A percentile compares a stretch with the other conserved stretches of the same genome.
These are phyloP conservation scores for Clarias magur DNA, from an alignment of 2,113 vertebrate genomes.

Conservation along the genomic window DNA sequence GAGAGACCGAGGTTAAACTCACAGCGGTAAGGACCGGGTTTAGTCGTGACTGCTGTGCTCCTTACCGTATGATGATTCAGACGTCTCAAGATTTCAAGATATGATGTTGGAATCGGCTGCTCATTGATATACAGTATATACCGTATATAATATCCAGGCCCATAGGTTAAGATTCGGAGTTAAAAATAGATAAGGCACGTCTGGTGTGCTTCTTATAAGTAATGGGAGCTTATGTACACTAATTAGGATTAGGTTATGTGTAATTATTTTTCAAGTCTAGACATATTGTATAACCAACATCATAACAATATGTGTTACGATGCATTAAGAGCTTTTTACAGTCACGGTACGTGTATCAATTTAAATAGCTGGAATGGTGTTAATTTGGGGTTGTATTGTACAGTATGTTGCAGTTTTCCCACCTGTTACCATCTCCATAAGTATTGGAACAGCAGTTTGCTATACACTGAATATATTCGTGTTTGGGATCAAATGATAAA, in stretches of 20 bases:
- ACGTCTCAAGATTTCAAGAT: not conserved
- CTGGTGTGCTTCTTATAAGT: not conserved
- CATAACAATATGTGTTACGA: not conserved
- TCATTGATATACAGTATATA: not conserved
- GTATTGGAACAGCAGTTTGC: not conserved
- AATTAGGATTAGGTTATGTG: not conserved
- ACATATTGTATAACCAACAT: not conserved
- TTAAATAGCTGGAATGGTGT: not conserved
- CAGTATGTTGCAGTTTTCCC: not conserved
- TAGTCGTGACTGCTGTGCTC: conserved; percentile 36
- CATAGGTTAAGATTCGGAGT: not conserved
- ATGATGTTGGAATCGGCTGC: not conserved
- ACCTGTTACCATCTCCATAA: not conserved
- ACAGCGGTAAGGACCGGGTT: not conserved
- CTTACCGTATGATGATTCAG: not conserved
- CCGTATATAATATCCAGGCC: not conserved
- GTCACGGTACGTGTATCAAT: not conserved
- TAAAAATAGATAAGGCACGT: not conserved
- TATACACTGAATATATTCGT: not conserved
- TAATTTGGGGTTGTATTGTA: not conserved
- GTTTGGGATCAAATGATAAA: not conserved
- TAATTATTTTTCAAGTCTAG: not conserved
- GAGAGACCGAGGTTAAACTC: not conserved
- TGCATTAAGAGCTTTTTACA: not conserved
- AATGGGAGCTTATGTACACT: not conserved